Base-by-base conservation (phyloP, 1,140 invertebrate genomes). In the Meloidogyne floridensis region DNA sequence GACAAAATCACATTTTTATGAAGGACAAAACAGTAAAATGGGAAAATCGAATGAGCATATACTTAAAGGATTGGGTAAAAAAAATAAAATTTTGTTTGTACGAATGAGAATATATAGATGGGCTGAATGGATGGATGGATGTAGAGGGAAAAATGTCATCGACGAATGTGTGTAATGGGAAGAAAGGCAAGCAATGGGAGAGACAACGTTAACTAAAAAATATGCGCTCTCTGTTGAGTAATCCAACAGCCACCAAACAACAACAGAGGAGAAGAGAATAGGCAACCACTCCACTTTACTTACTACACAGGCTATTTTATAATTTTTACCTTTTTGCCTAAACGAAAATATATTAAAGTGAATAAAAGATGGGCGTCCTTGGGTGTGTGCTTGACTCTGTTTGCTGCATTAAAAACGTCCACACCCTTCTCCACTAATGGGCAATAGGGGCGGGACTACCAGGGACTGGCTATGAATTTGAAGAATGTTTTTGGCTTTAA, bases 401-500 rank as follows among this genome's bases (percentile, higher is more conserved):
- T n/a, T 18, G 6, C 2, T 59, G 13, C 11, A 59, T 15, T 59
- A 59, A 59, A 59, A 59, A 65, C n/a, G 10, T 65, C 59, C 59
- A 65, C 59, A 65, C 59, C 59, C 59, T 65, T 65, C 59, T 65
- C 59, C 59, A n/a, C 59, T 65, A 65, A 65, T 65, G 59, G 59
- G 59, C 15, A 6, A 59, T 15, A 15, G 15, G 10, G 59, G 59
- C 59, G 59, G 59, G n/a, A 65, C 59, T 65, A 65, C 10, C 6
- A n/a, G n/a, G 59, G 59, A 65, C n/a, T 65, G 59, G 59, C 59
- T 65, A 65, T 65, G n/a, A 65, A 65, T 6, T 0, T 0, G 1
- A n/a, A 65, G n/a, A 54, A 10, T 54, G 2, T 54, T 10, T 65
- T 65, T 6, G n/a, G 10, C 4, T 65, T 65, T 65, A 7, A 65